These are phyloP conservation scores for Melanostoma scalare DNA, from an alignment of 2,888 invertebrate species.

Conservation along the genomic window DNA sequence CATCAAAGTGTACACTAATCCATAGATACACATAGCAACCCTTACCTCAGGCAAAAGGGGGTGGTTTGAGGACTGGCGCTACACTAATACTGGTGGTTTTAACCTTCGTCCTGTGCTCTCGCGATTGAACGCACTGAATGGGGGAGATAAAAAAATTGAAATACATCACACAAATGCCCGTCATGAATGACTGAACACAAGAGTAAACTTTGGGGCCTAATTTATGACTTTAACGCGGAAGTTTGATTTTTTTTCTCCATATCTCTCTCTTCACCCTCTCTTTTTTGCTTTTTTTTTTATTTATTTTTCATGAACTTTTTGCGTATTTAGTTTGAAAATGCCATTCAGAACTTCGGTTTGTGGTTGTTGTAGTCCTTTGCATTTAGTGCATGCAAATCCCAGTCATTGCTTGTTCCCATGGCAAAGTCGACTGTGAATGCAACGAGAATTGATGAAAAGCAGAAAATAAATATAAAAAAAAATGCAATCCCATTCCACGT, in stretches of 20 bases:
- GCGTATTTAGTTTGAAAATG: conserved; percentile 38
- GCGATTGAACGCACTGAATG: conserved; percentile 33
- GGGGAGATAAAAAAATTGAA: conserved; percentile 12
- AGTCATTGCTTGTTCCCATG: conserved; percentile 42
- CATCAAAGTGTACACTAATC: conserved; percentile 31
- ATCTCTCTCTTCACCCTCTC: too few relatives aligned
- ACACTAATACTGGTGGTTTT: conserved; percentile 54
- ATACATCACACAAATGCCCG: conserved; percentile 49
- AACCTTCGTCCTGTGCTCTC: conserved; percentile 61
- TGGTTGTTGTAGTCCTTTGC: conserved; percentile 2
- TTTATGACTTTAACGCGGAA: conserved; percentile 72
- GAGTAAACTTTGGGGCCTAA: conserved; percentile 68
- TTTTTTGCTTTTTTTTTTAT: not conserved
- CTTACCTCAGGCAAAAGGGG: not conserved
- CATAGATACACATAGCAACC: conserved; percentile 53
- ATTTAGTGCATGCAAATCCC: not conserved
- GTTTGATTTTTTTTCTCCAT: conserved; percentile 40
- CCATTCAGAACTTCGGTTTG: conserved; percentile 54
- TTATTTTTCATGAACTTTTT: conserved; percentile 12
- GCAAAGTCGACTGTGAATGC: conserved; percentile 28
- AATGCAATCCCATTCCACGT: conserved; percentile 23
- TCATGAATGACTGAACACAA: conserved; percentile 66
- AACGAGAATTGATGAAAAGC: conserved; percentile 10
- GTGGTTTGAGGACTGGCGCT: not conserved
- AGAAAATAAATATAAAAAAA: not conserved